A percentile compares a stretch with the other conserved stretches of the same genome.
These are phyloP conservation scores for Theocolax elegans DNA, from an alignment of 1,140 invertebrate genomes.

Conservation along the genomic window DNA sequence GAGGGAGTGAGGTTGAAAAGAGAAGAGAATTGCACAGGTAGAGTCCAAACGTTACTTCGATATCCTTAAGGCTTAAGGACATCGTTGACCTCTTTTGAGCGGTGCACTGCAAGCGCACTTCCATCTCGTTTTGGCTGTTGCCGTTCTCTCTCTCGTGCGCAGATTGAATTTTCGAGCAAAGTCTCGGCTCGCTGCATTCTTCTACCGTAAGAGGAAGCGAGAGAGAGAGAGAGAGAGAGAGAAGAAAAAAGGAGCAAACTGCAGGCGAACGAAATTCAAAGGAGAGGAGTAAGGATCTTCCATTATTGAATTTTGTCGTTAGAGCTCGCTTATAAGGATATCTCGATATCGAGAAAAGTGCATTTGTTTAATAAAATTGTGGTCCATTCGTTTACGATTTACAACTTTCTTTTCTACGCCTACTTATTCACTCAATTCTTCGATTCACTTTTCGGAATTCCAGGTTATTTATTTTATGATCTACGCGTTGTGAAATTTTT, in stretches of 20 bases:
- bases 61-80: slow-evolving; percentile 61
- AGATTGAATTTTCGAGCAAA: slow-evolving; percentile 37
- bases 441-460: no score
- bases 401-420: background rate
- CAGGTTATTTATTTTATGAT: no score
- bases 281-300: background rate
- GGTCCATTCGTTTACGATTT: background rate
- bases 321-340: background rate
- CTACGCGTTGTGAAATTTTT: no score
- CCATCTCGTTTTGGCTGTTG: slow-evolving; percentile 41
- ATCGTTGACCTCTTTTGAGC: slow-evolving; percentile 61
- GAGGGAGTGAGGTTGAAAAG: slow-evolving; percentile 27
- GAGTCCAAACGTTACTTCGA: slow-evolving; percentile 37
- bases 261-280: background rate
- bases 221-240: background rate
- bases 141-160: slow-evolving; percentile 9
- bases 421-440: no score
- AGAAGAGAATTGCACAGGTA: slow-evolving; percentile 11
- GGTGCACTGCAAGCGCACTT: slow-evolving; percentile 20
- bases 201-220: background rate
- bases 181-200: background rate
- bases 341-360: background rate
- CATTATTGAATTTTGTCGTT: slow-evolving; percentile 28
- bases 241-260: background rate
- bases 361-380: slow-evolving; percentile 2